These are phyloP conservation scores for Lottia gigantea DNA, from an alignment of 2,888 invertebrate species.

Conservation along the genomic window DNA sequence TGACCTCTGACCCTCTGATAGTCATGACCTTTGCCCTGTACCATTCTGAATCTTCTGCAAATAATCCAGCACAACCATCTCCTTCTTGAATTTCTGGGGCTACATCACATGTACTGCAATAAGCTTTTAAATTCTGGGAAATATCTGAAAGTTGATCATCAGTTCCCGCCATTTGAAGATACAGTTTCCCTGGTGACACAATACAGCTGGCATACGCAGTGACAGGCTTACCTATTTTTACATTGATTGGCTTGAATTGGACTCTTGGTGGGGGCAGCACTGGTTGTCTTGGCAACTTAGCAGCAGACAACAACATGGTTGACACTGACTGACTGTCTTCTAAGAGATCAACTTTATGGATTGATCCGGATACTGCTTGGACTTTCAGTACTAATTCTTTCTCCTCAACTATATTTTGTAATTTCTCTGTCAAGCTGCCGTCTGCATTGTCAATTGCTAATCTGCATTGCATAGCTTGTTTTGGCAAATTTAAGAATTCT, in stretches of 20 bases:
- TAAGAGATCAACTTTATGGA: conserved; percentile 21
- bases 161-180: conserved; percentile 35
- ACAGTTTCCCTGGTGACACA: conserved; percentile 52
- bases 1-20: conserved; percentile 33
- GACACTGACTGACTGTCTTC: conserved; percentile 21
- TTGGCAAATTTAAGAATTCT: conserved; percentile 35
- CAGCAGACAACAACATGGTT: conserved; percentile 17
- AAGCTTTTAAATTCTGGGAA: conserved; percentile 27
- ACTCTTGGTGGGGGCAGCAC: conserved; percentile 16
- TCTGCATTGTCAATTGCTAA: conserved; percentile 25
- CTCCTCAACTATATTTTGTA: conserved; percentile 26
- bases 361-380: conserved; percentile 12
- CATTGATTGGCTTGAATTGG: conserved; percentile 35
- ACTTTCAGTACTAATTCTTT: conserved; percentile 21
- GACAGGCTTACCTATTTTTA: conserved; percentile 16
- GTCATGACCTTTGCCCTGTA: conserved; percentile 50
- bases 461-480: conserved; percentile 53
- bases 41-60: conserved; percentile 51
- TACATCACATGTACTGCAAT: neutral
- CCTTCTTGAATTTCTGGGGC: neutral
- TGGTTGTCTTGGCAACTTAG: neutral
- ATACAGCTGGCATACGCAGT: conserved; percentile 45
- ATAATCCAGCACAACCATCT: conserved; percentile 14
- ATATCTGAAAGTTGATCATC: conserved; percentile 37
- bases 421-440: conserved; percentile 27